A percentile compares a stretch with the other conserved stretches of the same genome.
Conservation (phyloP, 2,797 vertebrate genomes). For the Prunella strophiata region DNA sequence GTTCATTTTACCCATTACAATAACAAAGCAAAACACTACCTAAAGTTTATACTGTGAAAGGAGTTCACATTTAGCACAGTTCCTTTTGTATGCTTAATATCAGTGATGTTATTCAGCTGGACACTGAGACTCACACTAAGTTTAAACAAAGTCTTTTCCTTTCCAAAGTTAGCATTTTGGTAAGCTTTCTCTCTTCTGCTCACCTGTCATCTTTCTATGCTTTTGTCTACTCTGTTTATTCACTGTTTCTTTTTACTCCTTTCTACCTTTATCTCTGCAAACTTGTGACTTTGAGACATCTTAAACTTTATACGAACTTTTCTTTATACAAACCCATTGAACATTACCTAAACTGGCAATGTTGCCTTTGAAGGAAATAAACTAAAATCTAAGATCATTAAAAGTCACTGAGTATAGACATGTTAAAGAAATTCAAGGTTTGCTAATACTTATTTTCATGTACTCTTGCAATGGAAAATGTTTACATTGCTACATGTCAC, state of each 20-base stretch:
- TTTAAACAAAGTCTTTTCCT: neutral
- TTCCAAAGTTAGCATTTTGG: neutral
- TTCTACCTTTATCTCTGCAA: neutral
- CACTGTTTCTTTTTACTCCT: neutral
- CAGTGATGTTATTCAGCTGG: neutral
- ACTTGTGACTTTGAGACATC: neutral
- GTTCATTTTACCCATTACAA: neutral
- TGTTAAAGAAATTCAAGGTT: slow-evolving; percentile 1
- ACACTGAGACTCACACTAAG: neutral
- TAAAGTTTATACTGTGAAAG: neutral
- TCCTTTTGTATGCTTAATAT: neutral
- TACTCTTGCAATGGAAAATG: neutral
- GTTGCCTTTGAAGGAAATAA: slow-evolving; percentile 8
- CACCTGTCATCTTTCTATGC: neutral
- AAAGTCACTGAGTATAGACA: neutral
- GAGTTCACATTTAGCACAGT: neutral
- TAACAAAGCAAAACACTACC: neutral
- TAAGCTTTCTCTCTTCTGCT: neutral
- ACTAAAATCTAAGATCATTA: neutral
- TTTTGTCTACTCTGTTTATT: neutral
- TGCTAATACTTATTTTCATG: neutral
- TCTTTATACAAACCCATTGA: slow-evolving; percentile 28
- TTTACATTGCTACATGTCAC: neutral
- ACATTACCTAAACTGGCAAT: slow-evolving; percentile 49
- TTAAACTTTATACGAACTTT: slow-evolving; percentile 24